A percentile compares a stretch with the other conserved stretches of the same genome.
Evolutionary conservation across 1,140 invertebrate genomes (phyloP).

Genomic region (Dolichoris vasculosae): DNA sequence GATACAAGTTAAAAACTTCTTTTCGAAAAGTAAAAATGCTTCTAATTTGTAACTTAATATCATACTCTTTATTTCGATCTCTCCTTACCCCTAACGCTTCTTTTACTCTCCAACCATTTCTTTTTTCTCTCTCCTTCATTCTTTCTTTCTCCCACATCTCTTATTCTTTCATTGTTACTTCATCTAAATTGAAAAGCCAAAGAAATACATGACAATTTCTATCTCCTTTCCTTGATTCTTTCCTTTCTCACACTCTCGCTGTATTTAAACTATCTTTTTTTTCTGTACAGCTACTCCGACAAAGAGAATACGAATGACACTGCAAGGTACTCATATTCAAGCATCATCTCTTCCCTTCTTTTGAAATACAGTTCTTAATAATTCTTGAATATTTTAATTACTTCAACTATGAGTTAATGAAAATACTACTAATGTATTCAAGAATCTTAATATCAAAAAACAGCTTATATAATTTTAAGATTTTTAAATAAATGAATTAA

Average conservation of each 20-base stretch:
- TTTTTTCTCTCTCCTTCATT: not conserved
- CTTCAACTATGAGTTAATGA: not conserved
- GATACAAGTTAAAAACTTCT: no score
- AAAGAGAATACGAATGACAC: constrained; percentile 33
- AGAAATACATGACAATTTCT: constrained; percentile 28
- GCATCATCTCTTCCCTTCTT: constrained; percentile 25
- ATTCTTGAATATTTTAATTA: constrained; percentile 31
- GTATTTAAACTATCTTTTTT: not conserved
- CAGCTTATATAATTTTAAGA: not conserved
- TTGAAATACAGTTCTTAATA: constrained; percentile 28
- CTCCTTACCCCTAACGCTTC: not conserved
- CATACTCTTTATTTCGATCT: not conserved
- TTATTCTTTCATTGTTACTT: not conserved
- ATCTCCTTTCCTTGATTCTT: not conserved
- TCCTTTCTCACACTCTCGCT: not conserved
- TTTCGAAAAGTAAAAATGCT: not conserved
- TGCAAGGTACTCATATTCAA: constrained; percentile 24
- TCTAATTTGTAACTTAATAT: not conserved
- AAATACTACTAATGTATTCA: not conserved
- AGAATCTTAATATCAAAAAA: not conserved
- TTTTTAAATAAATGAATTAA: not conserved
- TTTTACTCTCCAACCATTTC: not conserved
- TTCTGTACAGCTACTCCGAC: not conserved
- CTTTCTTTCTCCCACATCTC: not conserved
- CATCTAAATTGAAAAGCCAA: constrained; percentile 29